Evolutionary conservation across 2,888 invertebrate species (phyloP), one percentile per base, ranked within the genome.

Genomic region (Diabrotica balteata): DNA sequence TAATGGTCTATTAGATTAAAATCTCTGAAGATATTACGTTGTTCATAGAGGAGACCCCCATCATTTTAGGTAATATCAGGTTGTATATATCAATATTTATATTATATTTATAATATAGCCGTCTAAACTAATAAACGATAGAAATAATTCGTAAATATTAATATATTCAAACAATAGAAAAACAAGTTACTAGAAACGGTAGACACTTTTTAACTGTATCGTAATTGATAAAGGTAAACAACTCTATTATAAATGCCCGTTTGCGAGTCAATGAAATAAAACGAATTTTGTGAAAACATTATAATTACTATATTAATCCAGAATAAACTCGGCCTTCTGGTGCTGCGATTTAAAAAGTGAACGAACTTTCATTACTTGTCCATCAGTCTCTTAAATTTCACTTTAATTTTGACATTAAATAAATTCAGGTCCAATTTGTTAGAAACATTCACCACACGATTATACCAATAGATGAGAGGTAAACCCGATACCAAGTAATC

Each of bases 221-320:
- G 2, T 32, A 32, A 51, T 51, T 32, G 17, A 11, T 43, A 59
- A n/a, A 11, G 50, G 43, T 59, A 59, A 59, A 50, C 59, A 11
- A 51, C 44, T 10, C 50, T 50, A 50, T 59, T 59, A 51, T 43
- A 59, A n/a, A n/a, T 32, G 59, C 49, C 10, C 49, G 47, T 62
- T 45, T 47, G 47, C 32, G 42, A 42, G 43, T 44, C 42, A 63
- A 57, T 44, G 42, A 50, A 50, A 17, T 57, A 44, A 49, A 44
- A 63, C 47, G 55, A 63, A 63, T 63, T 63, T 57, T 63, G 51
- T 63, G 57, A 63, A 63, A 63, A 63, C 51, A 57, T 63, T 57
- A 63, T 63, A 63, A 57, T 63, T 63, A 63, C 50, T 57, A 63
- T 63, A 63, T 63, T 57, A 57, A 42, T 51, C 54, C 47, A 54